Evolutionary conservation across 1,140 invertebrate genomes (phyloP).

Genomic region (Drosophila dunni): DNA sequence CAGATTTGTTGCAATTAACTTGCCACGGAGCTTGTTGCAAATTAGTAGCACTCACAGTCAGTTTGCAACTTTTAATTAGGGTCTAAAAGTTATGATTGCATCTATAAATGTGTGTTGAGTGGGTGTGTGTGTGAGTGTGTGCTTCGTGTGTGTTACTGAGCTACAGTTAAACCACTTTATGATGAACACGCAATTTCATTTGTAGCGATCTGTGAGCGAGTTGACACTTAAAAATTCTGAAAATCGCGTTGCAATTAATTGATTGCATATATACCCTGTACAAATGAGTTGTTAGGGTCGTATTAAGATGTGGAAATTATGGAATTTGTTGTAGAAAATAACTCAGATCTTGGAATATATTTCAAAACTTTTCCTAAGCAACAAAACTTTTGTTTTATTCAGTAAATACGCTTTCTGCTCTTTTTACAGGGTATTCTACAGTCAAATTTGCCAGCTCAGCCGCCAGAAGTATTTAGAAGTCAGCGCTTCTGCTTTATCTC

Average conservation of each 20-base stretch:
- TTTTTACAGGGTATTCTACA: neutral
- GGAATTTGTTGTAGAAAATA: neutral
- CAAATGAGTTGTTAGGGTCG: neutral
- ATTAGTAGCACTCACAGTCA: slow-evolving; percentile 36
- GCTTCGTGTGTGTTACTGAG: neutral
- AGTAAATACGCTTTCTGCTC: too few species aligned
- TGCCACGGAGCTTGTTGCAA: slow-evolving; percentile 29
- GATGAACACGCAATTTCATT: neutral
- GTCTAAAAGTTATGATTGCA: slow-evolving; percentile 58
- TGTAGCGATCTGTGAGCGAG: neutral
- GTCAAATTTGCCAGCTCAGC: slow-evolving; percentile 3
- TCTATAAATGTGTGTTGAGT: slow-evolving; percentile 4
- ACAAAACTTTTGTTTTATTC: too few species aligned
- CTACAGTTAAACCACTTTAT: slow-evolving; percentile 1
- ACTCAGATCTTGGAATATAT: neutral
- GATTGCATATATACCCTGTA: neutral
- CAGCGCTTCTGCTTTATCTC: neutral
- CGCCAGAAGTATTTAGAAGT: neutral
- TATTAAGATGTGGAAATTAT: neutral
- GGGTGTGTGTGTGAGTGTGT: slow-evolving; percentile 5
- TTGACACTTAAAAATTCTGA: neutral
- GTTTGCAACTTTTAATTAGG: slow-evolving; percentile 74
- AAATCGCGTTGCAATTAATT: neutral
- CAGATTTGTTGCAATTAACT: slow-evolving; percentile 56
- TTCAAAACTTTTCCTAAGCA: too few species aligned